Conservation (phyloP, 2,113 vertebrate genomes). For the Nesoenas mayeri region DNA sequence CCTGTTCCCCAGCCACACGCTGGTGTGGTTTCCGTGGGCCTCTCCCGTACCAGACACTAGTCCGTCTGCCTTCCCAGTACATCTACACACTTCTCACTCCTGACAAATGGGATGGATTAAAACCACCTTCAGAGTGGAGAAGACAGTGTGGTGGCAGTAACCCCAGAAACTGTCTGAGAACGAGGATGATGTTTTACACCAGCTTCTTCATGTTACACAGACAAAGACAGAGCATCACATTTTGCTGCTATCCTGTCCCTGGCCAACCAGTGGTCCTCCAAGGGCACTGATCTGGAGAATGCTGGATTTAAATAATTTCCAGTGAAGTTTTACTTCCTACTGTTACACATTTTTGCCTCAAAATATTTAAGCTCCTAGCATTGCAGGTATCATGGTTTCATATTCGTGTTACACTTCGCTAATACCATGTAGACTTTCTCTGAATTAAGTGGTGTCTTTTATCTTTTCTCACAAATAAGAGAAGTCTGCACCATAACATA, state of each 20-base stretch:
- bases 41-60: not conserved
- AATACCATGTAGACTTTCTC: not conserved
- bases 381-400: not conserved
- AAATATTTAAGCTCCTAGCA: not conserved
- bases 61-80: not conserved
- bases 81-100: not conserved
- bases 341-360: not conserved
- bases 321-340: not conserved
- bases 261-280: not conserved
- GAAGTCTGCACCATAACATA: not conserved
- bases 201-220: not conserved
- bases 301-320: not conserved
- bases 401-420: not conserved
- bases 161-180: not conserved
- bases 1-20: not conserved
- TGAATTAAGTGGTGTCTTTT: not conserved
- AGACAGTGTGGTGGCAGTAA: not conserved
- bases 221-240: not conserved
- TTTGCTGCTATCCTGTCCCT: not conserved
- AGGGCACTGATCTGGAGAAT: not conserved
- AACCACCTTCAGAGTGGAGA: not conserved
- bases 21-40: fast-evolving
- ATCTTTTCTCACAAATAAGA: constrained; percentile 5
- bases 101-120: not conserved
- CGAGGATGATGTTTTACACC: not conserved